Percentiles rank a stretch among this genome's conserved stretches.
phyloP scores from a whole-genome alignment of 2,113 vertebrate species.

The Xiphophorus hellerii region DNA sequence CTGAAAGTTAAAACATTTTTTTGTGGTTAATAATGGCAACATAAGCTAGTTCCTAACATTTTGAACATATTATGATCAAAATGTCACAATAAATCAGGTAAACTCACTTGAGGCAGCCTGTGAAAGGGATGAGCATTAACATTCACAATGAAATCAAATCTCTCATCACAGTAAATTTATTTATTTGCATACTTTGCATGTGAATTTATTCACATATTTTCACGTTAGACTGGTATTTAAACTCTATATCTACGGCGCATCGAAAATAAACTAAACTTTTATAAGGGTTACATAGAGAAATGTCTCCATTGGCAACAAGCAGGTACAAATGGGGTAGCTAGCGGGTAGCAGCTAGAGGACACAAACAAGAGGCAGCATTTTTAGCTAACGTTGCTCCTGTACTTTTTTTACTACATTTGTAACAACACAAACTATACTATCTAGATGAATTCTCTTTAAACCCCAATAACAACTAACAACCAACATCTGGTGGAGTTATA shows the following conservation, averaged over 20 bases:
- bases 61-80: no score
- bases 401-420: not conserved
- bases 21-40: no score
- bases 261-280: not conserved
- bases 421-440: slow-evolving; percentile 8
- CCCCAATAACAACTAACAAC: not conserved
- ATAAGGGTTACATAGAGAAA: not conserved
- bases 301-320: not conserved
- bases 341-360: not conserved
- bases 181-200: no score
- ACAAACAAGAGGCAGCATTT: not conserved
- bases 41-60: no score
- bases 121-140: no score
- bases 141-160: no score
- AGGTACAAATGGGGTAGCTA: not conserved
- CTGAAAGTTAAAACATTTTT: no score
- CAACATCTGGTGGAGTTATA: not conserved
- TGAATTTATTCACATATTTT: no score
- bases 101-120: no score
- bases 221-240: not conserved
- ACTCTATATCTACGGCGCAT: not conserved
- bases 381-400: not conserved
- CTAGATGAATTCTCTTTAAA: not conserved
- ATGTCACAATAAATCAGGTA: no score
- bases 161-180: no score